phyloP scores from a whole-genome alignment of 1,140 invertebrate genomes.

The Calycopis cecrops region DNA sequence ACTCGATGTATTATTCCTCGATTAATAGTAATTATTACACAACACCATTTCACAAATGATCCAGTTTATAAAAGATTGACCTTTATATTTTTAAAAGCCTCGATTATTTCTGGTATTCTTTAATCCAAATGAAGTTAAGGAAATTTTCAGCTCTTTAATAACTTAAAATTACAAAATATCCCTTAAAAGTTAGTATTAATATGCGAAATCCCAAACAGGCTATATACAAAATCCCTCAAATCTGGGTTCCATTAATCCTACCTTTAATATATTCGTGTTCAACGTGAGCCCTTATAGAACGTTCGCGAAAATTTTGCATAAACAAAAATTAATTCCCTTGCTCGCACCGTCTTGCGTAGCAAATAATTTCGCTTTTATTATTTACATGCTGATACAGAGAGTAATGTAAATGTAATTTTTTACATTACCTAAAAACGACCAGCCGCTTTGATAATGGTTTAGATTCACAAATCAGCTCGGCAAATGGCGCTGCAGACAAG shows the following conservation, averaged over 20 bases:
- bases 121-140: too few relatives aligned
- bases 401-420: too few relatives aligned
- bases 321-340: conserved; percentile 9
- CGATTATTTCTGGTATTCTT: too few relatives aligned
- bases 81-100: too few relatives aligned
- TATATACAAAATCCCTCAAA: conserved; percentile 3
- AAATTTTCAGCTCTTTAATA: not conserved
- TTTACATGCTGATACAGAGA: not conserved
- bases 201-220: conserved; percentile 4
- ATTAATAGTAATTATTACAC: too few relatives aligned
- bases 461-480: too few relatives aligned
- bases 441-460: too few relatives aligned
- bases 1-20: too few relatives aligned
- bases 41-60: too few relatives aligned
- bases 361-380: not conserved
- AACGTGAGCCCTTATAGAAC: conserved; percentile 5
- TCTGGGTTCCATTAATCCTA: conserved; percentile 11
- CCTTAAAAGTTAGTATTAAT: conserved; percentile 5
- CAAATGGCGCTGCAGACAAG: too few relatives aligned
- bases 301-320: conserved; percentile 10
- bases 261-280: conserved; percentile 11
- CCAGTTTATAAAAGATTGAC: too few relatives aligned
- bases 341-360: not conserved
- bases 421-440: too few relatives aligned
- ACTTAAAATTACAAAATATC: not conserved